Evolutionary conservation across 1,140 invertebrate genomes (phyloP), one percentile per base, ranked within the genome.

Genomic region (Onthophagus taurus): DNA sequence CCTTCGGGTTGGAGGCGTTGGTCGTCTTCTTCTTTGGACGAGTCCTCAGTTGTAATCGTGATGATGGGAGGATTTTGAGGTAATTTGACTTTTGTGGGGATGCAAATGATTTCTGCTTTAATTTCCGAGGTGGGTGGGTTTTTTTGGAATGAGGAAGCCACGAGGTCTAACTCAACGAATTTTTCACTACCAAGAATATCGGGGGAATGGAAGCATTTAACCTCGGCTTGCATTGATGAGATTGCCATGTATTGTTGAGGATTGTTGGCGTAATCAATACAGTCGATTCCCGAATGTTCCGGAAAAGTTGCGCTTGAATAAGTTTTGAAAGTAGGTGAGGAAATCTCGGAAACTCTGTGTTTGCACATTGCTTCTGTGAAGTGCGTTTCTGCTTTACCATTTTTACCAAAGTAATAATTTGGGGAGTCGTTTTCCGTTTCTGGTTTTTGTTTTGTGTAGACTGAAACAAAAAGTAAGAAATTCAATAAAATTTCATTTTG

Each of bases 111-210:
- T 24, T 44, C 9, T 2, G 18, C 20, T n/a, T n/a, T n/a, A n/a
- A n/a, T n/a, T 14, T 13, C 18, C 7, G 31, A 16, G 11, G 16
- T 21, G 36, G 42, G 23, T 6, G 14, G 30, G 16, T 21, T 21
- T 41, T 41, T 41, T 11, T 41, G 38, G 21, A 41, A 23, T 11
- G 38, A 41, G 1, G 58, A 58, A 6, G 60, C 58, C 7, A 63
- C 59, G 26, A 63, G 31, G 44, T 63, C 60, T 16, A 63, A 23
- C 29, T 58, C 53, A 0, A 54, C 52, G 24, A 50, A 59, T 12
- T 56, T 52, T 34, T 59, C 58, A 0, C 45, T 47, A 0, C 55
- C 48, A n/a, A 63, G 48, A 35, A 63, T 56, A 24, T 63, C 60
- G 4, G 60, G 60, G 2, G 58, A 61, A 31, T 52, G 38, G 7